These are phyloP conservation scores for Myotis brandtii DNA, from an alignment of 2,113 vertebrate species.

Conservation along the genomic window DNA sequence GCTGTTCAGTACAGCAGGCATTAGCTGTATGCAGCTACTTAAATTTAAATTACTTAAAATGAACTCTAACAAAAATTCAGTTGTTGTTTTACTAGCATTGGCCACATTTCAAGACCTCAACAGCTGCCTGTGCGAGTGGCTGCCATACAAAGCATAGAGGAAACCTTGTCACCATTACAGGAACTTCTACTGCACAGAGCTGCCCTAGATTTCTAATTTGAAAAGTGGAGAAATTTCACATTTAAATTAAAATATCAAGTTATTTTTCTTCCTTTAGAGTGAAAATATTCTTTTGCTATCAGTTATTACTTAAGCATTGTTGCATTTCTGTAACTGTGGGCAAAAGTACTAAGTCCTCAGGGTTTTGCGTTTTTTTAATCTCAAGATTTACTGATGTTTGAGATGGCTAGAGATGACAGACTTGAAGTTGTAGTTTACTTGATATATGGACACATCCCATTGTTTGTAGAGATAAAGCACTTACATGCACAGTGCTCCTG, in stretches of 20 bases:
- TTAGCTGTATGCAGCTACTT: background rate
- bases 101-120: background rate
- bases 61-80: background rate
- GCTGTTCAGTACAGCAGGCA: background rate
- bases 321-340: background rate
- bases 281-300: background rate
- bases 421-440: background rate
- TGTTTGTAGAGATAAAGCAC: background rate
- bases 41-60: conserved; percentile 17
- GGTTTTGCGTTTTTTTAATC: background rate
- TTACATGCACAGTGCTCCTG: background rate
- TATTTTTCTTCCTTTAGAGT: background rate
- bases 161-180: background rate
- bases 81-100: background rate
- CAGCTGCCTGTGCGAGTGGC: background rate
- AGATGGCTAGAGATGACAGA: background rate
- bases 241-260: background rate
- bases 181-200: background rate
- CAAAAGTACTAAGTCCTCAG: background rate
- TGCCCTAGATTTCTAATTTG: background rate
- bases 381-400: background rate
- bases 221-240: background rate
- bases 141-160: background rate
- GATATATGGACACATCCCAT: background rate
- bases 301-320: background rate